Conservation (phyloP, 1,140 invertebrate genomes). For the Apis mellifera region DNA sequence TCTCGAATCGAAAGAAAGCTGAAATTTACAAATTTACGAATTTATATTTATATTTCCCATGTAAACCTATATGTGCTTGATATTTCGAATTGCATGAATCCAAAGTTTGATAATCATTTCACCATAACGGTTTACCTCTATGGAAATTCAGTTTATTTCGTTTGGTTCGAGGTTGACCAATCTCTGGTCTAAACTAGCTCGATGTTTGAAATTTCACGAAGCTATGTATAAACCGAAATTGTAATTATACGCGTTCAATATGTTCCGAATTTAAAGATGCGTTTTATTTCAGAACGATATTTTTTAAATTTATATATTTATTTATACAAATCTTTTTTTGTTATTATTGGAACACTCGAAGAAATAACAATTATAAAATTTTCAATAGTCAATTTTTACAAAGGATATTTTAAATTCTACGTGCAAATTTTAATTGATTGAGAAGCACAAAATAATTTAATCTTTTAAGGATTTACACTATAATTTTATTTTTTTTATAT, state of each 20-base stretch:
- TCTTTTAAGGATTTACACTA: not conserved
- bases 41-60: slow-evolving; percentile 8
- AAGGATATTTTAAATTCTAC: not conserved
- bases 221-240: not conserved
- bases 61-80: not conserved
- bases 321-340: no score
- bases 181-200: not conserved
- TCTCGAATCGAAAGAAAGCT: not conserved
- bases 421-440: not conserved
- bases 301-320: no score
- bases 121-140: not conserved
- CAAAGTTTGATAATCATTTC: not conserved
- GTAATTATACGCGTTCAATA: not conserved
- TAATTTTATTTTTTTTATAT: not conserved
- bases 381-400: no score
- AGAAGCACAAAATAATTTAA: not conserved
- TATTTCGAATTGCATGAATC: slow-evolving; percentile 12
- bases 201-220: slow-evolving; percentile 4
- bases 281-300: not conserved
- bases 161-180: slow-evolving; percentile 14
- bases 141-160: slow-evolving; percentile 12
- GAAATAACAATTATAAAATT: no score
- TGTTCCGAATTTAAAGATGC: not conserved
- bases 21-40: not conserved
- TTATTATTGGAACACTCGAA: no score